Evolutionary conservation across 2,888 invertebrate species (phyloP), one percentile per base, ranked within the genome.

Genomic region (Phymatocera aterrima): DNA sequence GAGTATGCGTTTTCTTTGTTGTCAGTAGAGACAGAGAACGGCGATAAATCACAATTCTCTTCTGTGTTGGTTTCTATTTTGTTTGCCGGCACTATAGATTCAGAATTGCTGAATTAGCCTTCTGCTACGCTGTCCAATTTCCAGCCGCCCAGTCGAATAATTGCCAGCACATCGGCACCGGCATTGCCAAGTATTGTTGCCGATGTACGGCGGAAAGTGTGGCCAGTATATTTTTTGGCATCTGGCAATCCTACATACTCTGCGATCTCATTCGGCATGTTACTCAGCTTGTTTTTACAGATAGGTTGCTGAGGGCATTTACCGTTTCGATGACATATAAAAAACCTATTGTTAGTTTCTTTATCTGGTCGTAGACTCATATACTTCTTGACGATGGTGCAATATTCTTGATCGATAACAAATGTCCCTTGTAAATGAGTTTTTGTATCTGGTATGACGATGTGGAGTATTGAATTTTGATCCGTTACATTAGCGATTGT

Each of bases 221-320:
- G 85, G 78, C 87, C 87, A 80, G 87, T 83, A 84, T 90, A 91
- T 84, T 85, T 84, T 82, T 88, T 86, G 84, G 80, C 28, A 18
- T 82, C 34, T 18, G 79, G 57, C 48, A 83, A 77, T 5, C 81
- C 78, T 18, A 83, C 68, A 40, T 75, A 84, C 15, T 5, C 18
- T 2, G 84, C 83, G 24, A 84, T 81, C 54, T 72, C 12, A 74
- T 79, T 82, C 21, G 83, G 81, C 79, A 83, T 81, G 1, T 60
- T 68, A 6, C 81, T 78, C 18, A 84, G 77, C 15, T 65, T 80
- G 46, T 84, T 79, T 2, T 77, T 80, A 0, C 83, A 82, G 18
- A 83, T 80, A 0, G 77, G 61, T 70, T 80, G 81, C 1, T 46
- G 37, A 0, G 79, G 79, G 48, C 81, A 84, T 78, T 78, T 81